Evolutionary conservation across 2,888 invertebrate genomes (phyloP).

Genomic region (Erannis defoliaria): DNA sequence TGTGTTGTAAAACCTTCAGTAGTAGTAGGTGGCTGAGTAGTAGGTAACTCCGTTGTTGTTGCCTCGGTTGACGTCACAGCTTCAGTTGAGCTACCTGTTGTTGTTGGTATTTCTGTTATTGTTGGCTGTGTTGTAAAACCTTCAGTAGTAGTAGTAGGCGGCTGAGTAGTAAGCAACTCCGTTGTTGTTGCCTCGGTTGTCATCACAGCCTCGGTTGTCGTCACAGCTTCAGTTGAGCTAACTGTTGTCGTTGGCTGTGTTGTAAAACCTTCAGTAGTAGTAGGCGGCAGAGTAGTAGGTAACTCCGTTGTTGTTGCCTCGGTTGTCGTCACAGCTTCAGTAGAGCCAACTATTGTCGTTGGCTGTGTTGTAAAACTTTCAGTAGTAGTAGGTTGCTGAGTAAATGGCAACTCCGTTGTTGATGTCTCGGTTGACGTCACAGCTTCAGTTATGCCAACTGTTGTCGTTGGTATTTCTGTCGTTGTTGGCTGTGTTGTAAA

Average conservation of each 20-base stretch:
- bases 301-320: too few relatives aligned
- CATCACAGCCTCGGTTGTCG: slow-evolving; percentile 1
- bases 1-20: slow-evolving; percentile 2
- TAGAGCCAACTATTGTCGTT: slow-evolving; percentile 15
- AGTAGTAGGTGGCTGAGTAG: slow-evolving; percentile 5
- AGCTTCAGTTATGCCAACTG: too few relatives aligned
- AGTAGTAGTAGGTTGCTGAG: too few relatives aligned
- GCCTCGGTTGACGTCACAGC: not conserved
- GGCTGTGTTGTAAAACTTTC: not conserved
- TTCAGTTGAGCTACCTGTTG: slow-evolving; percentile 9
- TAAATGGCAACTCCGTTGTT: too few relatives aligned
- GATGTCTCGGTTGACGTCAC: too few relatives aligned
- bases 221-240: not conserved
- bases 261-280: not conserved
- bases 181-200: slow-evolving; percentile 1
- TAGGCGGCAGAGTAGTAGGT: too few relatives aligned
- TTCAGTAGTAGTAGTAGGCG: slow-evolving; percentile 4
- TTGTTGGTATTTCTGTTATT: slow-evolving; percentile 15
- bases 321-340: not conserved
- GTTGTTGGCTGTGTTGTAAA: not conserved
- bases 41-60: too few relatives aligned
- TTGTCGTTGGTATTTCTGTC: not conserved
- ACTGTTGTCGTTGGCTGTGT: slow-evolving; percentile 17
- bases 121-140: slow-evolving; percentile 5
- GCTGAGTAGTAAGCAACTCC: not conserved